Percentiles rank a stretch among this genome's conserved stretches.
Evolutionary conservation across 2,113 vertebrate genomes (phyloP).

Genomic region (Marmota monax): DNA sequence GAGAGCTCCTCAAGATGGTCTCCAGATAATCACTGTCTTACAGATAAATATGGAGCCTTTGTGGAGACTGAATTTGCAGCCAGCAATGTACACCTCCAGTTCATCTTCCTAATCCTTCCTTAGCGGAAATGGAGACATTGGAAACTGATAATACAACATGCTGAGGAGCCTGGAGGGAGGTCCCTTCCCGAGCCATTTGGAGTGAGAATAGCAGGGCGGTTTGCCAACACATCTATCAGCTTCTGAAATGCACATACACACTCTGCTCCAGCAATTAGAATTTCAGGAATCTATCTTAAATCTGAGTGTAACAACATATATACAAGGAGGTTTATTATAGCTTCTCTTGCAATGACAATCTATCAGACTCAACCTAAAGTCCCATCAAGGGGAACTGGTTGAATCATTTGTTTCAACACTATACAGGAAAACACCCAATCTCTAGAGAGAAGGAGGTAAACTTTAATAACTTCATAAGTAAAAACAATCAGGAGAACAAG

Average conservation of each 20-base stretch:
- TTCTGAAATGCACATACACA: conserved; percentile 7
- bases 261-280: not conserved
- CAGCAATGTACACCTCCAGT: not conserved
- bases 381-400: not conserved
- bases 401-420: not conserved
- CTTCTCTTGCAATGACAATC: not conserved
- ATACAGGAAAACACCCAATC: not conserved
- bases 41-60: not conserved
- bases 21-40: not conserved
- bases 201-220: not conserved
- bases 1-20: fast-evolving
- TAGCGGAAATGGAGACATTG: not conserved
- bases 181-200: not conserved
- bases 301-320: not conserved
- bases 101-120: not conserved
- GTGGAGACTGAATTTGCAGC: not conserved
- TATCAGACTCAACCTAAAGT: not conserved
- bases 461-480: not conserved
- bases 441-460: not conserved
- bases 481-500: not conserved
- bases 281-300: conserved; percentile 21
- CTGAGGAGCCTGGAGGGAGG: not conserved
- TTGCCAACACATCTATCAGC: not conserved
- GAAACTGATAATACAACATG: not conserved
- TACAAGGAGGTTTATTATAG: not conserved